Evolutionary conservation across 2,888 invertebrate species (phyloP), one percentile per base, ranked within the genome.

Genomic region (Drosophila cognata): DNA sequence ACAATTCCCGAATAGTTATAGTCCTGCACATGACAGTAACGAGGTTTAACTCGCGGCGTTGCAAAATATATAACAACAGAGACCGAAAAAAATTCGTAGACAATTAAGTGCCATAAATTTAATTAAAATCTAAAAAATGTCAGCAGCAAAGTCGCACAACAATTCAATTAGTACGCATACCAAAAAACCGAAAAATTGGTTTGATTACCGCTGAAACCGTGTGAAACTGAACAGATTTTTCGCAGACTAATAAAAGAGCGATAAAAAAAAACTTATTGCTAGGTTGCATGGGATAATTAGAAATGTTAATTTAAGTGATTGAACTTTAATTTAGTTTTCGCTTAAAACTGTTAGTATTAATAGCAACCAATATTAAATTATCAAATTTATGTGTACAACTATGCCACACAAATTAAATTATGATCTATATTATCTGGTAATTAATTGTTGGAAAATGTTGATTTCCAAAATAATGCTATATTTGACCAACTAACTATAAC

Each of bases 101-200:
- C 60, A 52, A 51, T 41, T 55, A 52, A 68, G 68, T 73, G 65
- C 73, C 82, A 79, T 80, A 82, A 79, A 82, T 81, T 82, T 89
- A 88, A 84, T 84, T 84, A 89, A 82, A 84, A 70, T 74, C 76
- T 63, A 74, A 81, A 89, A 89, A 87, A 74, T 79, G 88, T 87
- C 89, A 84, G 70, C 84, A 66, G 55, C 53, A 61, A 68, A 71
- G 79, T 84, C 77, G 66, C 60, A 76, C 70, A 87, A 62, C 74
- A 70, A 76, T 89, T 89, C 89, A 84, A 89, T 89, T 89, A 84
- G 89, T 64, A 10, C 28, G 48, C 29, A 11, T 25, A 5, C 38
- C 51, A 59, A 79, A 69, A 57, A 53, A 46, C 21, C 55, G n/a
- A 41, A 57, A 58, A 69, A 69, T 69, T 65, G 53, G 64, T 52